Conservation (phyloP, 1,140 invertebrate species). For the Parapsyche elsis region DNA sequence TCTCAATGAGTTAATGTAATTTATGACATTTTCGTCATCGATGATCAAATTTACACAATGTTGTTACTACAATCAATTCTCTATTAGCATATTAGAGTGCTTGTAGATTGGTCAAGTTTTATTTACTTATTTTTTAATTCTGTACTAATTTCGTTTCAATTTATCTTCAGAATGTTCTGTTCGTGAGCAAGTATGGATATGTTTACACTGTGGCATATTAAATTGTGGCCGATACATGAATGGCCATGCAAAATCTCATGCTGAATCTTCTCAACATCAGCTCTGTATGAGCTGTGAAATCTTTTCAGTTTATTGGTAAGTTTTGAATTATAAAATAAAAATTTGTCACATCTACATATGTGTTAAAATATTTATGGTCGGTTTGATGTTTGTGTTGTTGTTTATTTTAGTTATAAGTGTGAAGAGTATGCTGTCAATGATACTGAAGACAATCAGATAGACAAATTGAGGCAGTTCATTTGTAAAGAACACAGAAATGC, state of each 20-base stretch:
- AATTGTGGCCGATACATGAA: slow-evolving; percentile 84
- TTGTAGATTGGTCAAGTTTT: too few relatives aligned
- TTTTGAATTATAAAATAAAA: slow-evolving; percentile 1
- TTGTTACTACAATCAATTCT: too few relatives aligned
- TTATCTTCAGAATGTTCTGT: slow-evolving; percentile 73
- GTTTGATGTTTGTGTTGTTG: slow-evolving; percentile 40
- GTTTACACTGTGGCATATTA: slow-evolving; percentile 77
- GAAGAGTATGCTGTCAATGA: slow-evolving; percentile 86
- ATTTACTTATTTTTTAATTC: too few relatives aligned
- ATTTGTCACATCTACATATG: neutral
- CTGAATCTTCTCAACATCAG: slow-evolving; percentile 73
- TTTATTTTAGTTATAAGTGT: slow-evolving; percentile 77
- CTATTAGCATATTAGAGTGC: too few relatives aligned
- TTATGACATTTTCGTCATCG: too few relatives aligned
- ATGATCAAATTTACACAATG: too few relatives aligned
- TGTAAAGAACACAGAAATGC: slow-evolving; percentile 38
- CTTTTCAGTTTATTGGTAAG: slow-evolving; percentile 81
- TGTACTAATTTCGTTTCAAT: neutral
- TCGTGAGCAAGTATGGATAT: slow-evolving; percentile 79
- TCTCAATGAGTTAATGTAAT: too few relatives aligned
- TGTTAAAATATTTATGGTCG: slow-evolving; percentile 26
- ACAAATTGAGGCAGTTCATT: slow-evolving; percentile 70
- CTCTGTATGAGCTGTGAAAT: slow-evolving; percentile 82
- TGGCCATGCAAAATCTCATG: slow-evolving; percentile 81
- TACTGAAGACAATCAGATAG: slow-evolving; percentile 71